These are phyloP conservation scores for Cladopsammia gracilis DNA, from an alignment of 64 coral and sea anemone species.

Conservation along the genomic window DNA sequence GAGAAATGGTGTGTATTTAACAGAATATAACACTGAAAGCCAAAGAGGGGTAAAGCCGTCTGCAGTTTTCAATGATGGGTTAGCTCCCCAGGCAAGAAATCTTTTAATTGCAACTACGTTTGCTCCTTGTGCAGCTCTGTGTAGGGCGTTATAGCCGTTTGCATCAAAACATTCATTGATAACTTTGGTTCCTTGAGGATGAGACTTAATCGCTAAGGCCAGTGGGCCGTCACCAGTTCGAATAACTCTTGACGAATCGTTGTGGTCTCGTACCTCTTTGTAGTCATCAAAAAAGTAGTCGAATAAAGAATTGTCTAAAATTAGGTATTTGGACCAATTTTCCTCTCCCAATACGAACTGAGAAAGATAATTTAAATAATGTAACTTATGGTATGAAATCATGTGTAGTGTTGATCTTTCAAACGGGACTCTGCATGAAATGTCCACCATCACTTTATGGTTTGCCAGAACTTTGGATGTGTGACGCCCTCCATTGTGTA, in stretches of 20 bases:
- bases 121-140: slow-evolving; percentile 88
- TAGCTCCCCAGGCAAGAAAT: slow-evolving; percentile 67
- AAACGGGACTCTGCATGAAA: slow-evolving; percentile 54
- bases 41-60: slow-evolving; percentile 17
- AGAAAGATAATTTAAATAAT: slow-evolving; percentile 81
- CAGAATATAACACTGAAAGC: slow-evolving; percentile 68
- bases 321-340: slow-evolving; percentile 60
- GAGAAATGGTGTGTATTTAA: slow-evolving; percentile 45
- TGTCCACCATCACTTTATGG: slow-evolving; percentile 20
- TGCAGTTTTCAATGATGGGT: not conserved
- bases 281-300: slow-evolving; percentile 73
- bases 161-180: slow-evolving; percentile 79
- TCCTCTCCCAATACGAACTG: slow-evolving; percentile 26
- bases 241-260: not conserved
- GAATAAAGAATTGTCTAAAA: slow-evolving; percentile 62
- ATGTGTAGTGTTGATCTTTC: slow-evolving; percentile 62
- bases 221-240: slow-evolving; percentile 52
- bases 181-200: slow-evolving; percentile 37
- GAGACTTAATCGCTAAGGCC: slow-evolving; percentile 63
- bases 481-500: slow-evolving; percentile 74
- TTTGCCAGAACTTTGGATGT: slow-evolving; percentile 80
- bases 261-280: slow-evolving; percentile 29
- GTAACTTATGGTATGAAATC: slow-evolving; percentile 78
- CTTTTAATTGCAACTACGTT: slow-evolving; percentile 80
- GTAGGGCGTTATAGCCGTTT: slow-evolving; percentile 73